Evolutionary conservation across 30 jellyfish, hydroid and myxozoan genomes (phyloP).

Genomic region (Turritopsis dohrnii): DNA sequence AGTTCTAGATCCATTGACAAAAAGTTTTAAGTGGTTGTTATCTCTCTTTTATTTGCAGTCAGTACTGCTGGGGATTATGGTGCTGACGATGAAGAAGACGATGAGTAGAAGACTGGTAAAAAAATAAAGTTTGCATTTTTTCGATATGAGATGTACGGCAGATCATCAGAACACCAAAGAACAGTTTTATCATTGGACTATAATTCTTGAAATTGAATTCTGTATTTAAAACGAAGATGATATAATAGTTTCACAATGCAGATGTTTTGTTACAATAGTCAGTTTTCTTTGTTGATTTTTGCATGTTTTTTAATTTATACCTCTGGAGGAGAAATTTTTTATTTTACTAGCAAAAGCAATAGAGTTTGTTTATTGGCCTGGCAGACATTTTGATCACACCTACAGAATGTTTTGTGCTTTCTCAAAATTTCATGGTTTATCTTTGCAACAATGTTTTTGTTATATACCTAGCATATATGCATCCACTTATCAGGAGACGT

Average conservation of each 20-base stretch:
- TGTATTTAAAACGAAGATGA: background rate
- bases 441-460: too few species aligned
- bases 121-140: background rate
- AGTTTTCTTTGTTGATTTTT: too few species aligned
- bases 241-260: background rate
- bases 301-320: background rate
- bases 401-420: too few species aligned
- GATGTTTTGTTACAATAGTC: background rate
- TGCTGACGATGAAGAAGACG: slow-evolving; percentile 69
- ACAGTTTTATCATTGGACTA: background rate
- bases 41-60: slow-evolving; percentile 17
- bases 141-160: background rate
- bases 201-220: background rate
- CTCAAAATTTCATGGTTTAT: too few species aligned
- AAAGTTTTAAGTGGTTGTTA: background rate
- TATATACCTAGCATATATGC: too few species aligned
- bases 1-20: too few species aligned
- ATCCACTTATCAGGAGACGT: too few species aligned
- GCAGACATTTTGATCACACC: too few species aligned
- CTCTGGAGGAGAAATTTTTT: too few species aligned
- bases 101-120: slow-evolving; percentile 5
- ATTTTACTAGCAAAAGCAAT: too few species aligned
- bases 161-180: background rate
- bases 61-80: slow-evolving; percentile 73
- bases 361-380: too few species aligned